phyloP scores from a whole-genome alignment of 2,797 vertebrate genomes.

The Dermochelys coriacea region DNA sequence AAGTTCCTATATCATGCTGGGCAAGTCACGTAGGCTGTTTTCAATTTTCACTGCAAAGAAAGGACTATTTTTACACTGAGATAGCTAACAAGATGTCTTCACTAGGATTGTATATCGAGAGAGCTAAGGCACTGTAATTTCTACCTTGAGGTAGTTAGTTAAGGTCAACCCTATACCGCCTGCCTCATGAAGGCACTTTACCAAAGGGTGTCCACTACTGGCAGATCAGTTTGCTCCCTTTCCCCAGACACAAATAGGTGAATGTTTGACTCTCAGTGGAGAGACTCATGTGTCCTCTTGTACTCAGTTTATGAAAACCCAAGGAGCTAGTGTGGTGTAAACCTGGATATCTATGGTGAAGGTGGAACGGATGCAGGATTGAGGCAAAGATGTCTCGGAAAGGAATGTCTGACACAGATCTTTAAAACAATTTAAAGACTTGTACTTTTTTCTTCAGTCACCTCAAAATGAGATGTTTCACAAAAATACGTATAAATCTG shows the following conservation, averaged over 20 bases:
- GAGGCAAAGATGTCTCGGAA: neutral
- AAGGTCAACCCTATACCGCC: neutral
- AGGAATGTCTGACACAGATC: neutral
- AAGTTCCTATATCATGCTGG: neutral
- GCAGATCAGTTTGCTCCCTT: slow-evolving; percentile 45
- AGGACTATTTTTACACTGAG: neutral
- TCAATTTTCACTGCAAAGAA: neutral
- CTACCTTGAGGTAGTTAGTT: neutral
- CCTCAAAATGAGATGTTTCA: neutral
- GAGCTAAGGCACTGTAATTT: neutral
- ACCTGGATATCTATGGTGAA: neutral
- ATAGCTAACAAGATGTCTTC: neutral
- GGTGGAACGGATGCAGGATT: neutral
- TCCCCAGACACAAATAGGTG: slow-evolving; percentile 20
- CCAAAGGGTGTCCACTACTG: neutral
- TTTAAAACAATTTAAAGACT: neutral
- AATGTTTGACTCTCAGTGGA: slow-evolving; percentile 27
- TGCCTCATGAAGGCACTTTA: neutral
- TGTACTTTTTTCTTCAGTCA: neutral
- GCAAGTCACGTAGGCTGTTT: neutral
- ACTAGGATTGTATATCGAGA: neutral
- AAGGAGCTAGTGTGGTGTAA: neutral
- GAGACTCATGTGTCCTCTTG: neutral
- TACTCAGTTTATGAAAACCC: neutral
- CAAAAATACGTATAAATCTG: neutral